Conservation (phyloP, 2,797 vertebrate species). For the Parauchenoglanis ngamensis region DNA sequence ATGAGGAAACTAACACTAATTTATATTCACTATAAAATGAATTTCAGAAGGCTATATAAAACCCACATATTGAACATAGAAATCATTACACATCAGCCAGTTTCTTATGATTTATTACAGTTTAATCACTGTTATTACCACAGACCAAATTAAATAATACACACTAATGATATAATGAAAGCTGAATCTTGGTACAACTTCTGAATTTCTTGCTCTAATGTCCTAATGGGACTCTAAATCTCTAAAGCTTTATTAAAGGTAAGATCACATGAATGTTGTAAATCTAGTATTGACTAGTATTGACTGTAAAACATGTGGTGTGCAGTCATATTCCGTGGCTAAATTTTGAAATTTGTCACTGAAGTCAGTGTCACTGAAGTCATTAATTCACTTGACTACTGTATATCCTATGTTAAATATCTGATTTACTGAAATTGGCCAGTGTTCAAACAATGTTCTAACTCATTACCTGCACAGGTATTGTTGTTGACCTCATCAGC, state of each 20-base stretch:
- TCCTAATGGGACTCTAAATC: not conserved
- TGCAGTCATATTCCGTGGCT: not conserved
- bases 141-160: not conserved
- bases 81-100: not conserved
- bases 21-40: not conserved
- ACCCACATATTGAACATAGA: not conserved
- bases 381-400: not conserved
- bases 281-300: too few relatives aligned
- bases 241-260: not conserved
- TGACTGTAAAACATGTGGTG: not conserved
- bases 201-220: not conserved
- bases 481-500: slow-evolving; percentile 98
- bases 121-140: not conserved
- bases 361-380: not conserved
- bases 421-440: not conserved
- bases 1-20: not conserved
- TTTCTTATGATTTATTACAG: slow-evolving; percentile 6
- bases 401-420: not conserved
- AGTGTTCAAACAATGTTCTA: not conserved
- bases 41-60: not conserved
- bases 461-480: slow-evolving; percentile 83
- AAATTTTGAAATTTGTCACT: not conserved
- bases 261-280: not conserved
- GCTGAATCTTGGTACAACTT: not conserved
- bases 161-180: not conserved